A percentile compares a stretch with the other conserved stretches of the same genome.
Conservation (phyloP, 2,888 invertebrate genomes). For the Unio pictorum region DNA sequence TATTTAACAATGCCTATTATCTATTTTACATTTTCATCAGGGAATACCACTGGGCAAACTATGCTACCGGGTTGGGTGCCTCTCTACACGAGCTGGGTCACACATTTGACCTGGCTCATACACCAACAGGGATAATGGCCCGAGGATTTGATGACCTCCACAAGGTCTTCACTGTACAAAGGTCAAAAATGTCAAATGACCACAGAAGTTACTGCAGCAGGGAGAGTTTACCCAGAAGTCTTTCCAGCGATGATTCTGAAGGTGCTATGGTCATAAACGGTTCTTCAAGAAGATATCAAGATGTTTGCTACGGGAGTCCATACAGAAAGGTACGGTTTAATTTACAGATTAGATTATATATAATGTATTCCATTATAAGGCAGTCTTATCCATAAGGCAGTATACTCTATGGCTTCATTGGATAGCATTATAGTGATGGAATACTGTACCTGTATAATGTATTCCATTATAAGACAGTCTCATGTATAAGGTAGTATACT, state of each 20-base stretch:
- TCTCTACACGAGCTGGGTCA: slow-evolving; percentile 95
- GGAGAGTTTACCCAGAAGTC: slow-evolving; percentile 37
- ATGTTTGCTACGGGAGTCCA: slow-evolving; percentile 61
- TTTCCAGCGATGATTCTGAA: slow-evolving; percentile 18
- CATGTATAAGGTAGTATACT: no score
- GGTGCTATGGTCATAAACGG: slow-evolving; percentile 11
- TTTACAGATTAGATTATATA: no score
- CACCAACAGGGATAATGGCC: slow-evolving; percentile 92
- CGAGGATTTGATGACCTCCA: slow-evolving; percentile 71
- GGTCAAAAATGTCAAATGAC: slow-evolving; percentile 26
- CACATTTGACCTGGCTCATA: slow-evolving; percentile 94
- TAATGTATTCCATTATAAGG: no score
- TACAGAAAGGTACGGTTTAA: slow-evolving; percentile 40
- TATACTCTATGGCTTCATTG: no score
- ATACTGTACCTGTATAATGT: no score
- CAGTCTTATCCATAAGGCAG: no score
- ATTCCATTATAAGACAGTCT: no score
- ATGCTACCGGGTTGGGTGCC: slow-evolving; percentile 91
- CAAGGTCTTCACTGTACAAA: slow-evolving; percentile 64
- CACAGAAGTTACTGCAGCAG: slow-evolving; percentile 23
- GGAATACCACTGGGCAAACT: slow-evolving; percentile 88
- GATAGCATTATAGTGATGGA: no score
- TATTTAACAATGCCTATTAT: no score
- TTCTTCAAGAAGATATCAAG: slow-evolving; percentile 37
- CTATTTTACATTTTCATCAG: slow-evolving; percentile 67